A percentile compares a stretch with the other conserved stretches of the same genome.
Conservation (phyloP, 37 sponge, comb jelly and placozoan genomes). For the Mnemiopsis leidyi region DNA sequence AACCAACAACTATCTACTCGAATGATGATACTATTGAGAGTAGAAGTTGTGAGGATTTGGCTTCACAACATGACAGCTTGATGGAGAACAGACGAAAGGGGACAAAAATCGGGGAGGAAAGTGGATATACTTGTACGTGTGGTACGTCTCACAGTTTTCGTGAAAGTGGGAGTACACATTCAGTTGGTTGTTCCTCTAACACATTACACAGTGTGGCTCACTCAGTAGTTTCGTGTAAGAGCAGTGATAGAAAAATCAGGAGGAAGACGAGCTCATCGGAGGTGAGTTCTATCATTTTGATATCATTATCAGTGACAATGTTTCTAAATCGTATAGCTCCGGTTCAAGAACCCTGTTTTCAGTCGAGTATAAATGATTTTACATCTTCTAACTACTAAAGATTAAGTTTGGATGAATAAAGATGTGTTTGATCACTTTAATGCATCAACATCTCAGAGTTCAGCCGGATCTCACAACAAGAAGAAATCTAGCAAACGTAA, state of each 20-base stretch:
- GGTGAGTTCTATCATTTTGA: too few relatives aligned
- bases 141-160: background rate
- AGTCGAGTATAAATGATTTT: too few relatives aligned
- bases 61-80: background rate
- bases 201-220: background rate
- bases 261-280: background rate
- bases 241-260: background rate
- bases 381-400: too few relatives aligned
- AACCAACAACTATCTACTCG: background rate
- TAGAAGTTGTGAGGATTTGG: background rate
- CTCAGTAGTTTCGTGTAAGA: background rate
- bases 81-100: background rate
- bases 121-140: background rate
- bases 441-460: background rate
- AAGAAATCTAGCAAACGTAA: background rate
- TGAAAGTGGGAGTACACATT: background rate
- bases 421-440: too few relatives aligned
- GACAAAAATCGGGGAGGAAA: background rate
- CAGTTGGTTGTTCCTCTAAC: background rate
- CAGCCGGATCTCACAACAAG: background rate
- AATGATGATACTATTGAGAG: background rate
- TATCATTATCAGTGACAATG: too few relatives aligned
- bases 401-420: too few relatives aligned
- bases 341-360: too few relatives aligned
- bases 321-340: too few relatives aligned